phyloP scores from a whole-genome alignment of 1,140 invertebrate species.

The Nomia melanderi region DNA sequence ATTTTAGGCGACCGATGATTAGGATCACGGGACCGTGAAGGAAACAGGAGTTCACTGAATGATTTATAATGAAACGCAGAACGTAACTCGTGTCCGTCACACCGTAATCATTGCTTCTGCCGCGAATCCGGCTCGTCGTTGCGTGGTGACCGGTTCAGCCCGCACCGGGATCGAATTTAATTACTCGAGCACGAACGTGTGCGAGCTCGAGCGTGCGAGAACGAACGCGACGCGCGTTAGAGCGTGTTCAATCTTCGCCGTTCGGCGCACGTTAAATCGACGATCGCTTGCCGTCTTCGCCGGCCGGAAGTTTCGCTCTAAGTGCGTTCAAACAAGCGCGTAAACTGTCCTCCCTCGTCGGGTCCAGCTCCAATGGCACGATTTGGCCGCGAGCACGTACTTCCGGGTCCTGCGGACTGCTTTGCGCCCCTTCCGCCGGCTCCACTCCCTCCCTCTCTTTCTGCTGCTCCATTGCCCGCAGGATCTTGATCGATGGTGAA shows the following conservation, averaged over 20 bases:
- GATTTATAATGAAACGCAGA: too few species aligned
- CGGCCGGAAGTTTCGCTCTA: conserved; percentile 89
- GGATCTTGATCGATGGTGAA: conserved; percentile 82
- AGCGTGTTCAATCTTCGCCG: conserved; percentile 22
- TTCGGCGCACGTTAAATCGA: conserved; percentile 23
- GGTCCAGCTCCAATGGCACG: conserved; percentile 87
- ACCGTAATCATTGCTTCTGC: neutral
- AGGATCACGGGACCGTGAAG: too few species aligned
- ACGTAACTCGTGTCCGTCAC: neutral
- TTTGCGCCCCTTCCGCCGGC: neutral
- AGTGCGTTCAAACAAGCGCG: conserved; percentile 89
- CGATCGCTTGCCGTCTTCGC: conserved; percentile 86
- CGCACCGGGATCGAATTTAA: neutral
- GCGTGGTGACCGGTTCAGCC: neutral
- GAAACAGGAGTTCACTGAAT: too few species aligned
- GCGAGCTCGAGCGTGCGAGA: neutral
- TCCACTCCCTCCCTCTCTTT: conserved; percentile 75
- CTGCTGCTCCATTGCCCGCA: conserved; percentile 82
- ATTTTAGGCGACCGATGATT: too few species aligned
- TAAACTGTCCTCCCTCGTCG: conserved; percentile 89
- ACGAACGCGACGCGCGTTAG: neutral
- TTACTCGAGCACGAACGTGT: neutral
- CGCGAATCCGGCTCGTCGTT: neutral
- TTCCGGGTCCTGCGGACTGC: conserved; percentile 46
- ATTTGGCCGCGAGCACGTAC: conserved; percentile 82